Percentiles rank a stretch among this genome's conserved stretches.
Evolutionary conservation across 1,140 invertebrate genomes (phyloP).

Genomic region (Caerostris darwini): DNA sequence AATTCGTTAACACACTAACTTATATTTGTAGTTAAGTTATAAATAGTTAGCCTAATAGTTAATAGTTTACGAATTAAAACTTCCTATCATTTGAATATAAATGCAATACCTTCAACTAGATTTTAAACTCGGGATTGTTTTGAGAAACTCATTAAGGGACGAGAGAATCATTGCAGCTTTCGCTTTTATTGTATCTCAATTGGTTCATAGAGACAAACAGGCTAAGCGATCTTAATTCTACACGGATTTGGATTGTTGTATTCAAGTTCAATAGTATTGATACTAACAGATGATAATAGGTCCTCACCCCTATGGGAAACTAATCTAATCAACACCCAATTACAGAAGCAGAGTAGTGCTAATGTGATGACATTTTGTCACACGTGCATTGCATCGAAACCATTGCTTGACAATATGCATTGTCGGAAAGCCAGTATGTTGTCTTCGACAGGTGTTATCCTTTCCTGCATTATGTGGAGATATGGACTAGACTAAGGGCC

Average conservation of each 20-base stretch:
- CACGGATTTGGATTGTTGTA: not conserved
- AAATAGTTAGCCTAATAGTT: no score
- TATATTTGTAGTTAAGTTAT: no score
- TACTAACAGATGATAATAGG: constrained; percentile 2
- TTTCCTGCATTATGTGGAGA: not conserved
- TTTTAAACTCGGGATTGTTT: not conserved
- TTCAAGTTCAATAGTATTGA: not conserved
- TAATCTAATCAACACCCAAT: constrained; percentile 62
- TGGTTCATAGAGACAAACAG: not conserved
- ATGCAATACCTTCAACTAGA: not conserved
- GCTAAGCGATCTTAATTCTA: not conserved
- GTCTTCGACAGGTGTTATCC: constrained; percentile 33
- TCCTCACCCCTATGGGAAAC: not conserved
- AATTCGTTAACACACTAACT: no score
- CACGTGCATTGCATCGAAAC: constrained; percentile 3
- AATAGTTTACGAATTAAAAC: not conserved
- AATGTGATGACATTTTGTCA: constrained; percentile 67
- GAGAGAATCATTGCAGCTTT: not conserved
- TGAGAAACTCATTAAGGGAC: not conserved
- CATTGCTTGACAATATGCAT: constrained; percentile 19
- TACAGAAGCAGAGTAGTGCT: constrained; percentile 53
- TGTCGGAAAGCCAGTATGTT: constrained; percentile 21
- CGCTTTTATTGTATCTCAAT: not conserved
- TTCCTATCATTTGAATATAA: not conserved
- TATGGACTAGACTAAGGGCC: not conserved